Percentiles rank a stretch among this genome's conserved stretches.
Conservation (phyloP, 2,797 vertebrate genomes). For the Bufotes viridis region DNA sequence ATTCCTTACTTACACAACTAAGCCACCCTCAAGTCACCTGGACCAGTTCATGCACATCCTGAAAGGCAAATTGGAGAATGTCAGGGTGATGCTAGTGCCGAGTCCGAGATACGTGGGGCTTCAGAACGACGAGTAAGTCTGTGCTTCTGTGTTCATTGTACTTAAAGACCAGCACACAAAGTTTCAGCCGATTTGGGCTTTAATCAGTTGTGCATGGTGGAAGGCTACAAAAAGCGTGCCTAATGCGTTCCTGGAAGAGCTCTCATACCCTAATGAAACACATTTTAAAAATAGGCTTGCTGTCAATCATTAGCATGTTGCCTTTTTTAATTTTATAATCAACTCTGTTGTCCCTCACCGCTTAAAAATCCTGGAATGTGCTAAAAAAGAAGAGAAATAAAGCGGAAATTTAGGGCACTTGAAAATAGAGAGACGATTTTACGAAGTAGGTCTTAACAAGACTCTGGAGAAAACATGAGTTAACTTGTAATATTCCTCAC, state of each 20-base stretch:
- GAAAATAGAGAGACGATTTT: conserved; percentile 18
- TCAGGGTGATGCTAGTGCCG: conserved; percentile 97
- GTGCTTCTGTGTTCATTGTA: not conserved
- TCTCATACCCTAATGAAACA: not conserved
- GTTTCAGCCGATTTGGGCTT: not conserved
- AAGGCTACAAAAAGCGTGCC: not conserved
- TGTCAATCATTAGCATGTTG: conserved; percentile 8
- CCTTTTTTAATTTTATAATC: conserved; percentile 24
- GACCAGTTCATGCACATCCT: conserved; percentile 98
- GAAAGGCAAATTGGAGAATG: conserved; percentile 96
- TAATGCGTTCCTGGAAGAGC: conserved; percentile 34
- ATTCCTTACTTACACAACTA: conserved; percentile 94
- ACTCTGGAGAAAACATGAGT: conserved; percentile 22
- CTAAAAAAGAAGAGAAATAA: conserved; percentile 29
- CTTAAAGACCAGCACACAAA: not conserved
- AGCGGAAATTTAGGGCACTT: conserved; percentile 43
- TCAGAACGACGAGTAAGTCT: conserved; percentile 95
- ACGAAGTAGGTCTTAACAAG: conserved; percentile 38
- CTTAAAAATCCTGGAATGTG: conserved; percentile 16
- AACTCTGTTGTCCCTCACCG: conserved; percentile 27
- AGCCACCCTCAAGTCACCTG: conserved; percentile 96
- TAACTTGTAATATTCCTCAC: conserved; percentile 11
- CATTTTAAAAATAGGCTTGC: conserved; percentile 17
- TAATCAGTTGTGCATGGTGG: conserved; percentile 1
- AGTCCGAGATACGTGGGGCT: conserved; percentile 93